phyloP scores from a whole-genome alignment of 2,888 invertebrate genomes.

The Drosophila percnosoma region DNA sequence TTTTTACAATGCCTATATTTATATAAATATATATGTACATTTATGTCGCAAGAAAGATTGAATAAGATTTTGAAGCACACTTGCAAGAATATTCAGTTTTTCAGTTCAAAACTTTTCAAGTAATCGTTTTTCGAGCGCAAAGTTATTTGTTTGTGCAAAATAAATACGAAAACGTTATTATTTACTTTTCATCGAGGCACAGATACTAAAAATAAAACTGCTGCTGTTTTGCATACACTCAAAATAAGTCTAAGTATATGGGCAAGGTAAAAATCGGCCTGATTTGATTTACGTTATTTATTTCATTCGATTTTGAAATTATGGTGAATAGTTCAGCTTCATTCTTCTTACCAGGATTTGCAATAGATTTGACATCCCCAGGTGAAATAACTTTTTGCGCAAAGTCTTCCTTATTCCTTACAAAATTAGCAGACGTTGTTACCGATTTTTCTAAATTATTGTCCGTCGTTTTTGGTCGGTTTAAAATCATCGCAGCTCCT shows the following conservation, averaged over 20 bases:
- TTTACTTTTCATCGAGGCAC: conserved; percentile 1
- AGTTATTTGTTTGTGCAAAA: background rate
- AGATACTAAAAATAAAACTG: conserved; percentile 30
- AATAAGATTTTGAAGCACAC: background rate
- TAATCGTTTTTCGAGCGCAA: background rate
- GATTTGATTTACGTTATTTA: background rate
- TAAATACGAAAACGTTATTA: background rate
- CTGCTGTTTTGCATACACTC: background rate
- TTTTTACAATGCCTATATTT: conserved; percentile 31
- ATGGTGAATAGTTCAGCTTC: background rate
- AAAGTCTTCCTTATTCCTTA: conserved; percentile 35
- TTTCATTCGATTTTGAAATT: background rate
- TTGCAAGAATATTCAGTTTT: conserved; percentile 7
- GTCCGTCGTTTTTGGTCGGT: conserved; percentile 53
- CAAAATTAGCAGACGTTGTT: background rate
- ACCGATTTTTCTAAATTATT: conserved; percentile 35
- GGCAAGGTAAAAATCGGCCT: background rate
- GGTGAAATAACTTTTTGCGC: conserved; percentile 19
- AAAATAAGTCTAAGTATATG: background rate
- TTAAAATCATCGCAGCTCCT: conserved; percentile 81
- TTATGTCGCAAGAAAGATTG: background rate
- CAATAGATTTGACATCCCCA: conserved; percentile 1
- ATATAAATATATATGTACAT: background rate
- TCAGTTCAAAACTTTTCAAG: background rate
- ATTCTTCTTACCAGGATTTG: conserved; percentile 35